Evolutionary conservation across 2,113 vertebrate genomes (phyloP), one percentile per base, ranked within the genome.

Genomic region (Recurvirostra avosetta): DNA sequence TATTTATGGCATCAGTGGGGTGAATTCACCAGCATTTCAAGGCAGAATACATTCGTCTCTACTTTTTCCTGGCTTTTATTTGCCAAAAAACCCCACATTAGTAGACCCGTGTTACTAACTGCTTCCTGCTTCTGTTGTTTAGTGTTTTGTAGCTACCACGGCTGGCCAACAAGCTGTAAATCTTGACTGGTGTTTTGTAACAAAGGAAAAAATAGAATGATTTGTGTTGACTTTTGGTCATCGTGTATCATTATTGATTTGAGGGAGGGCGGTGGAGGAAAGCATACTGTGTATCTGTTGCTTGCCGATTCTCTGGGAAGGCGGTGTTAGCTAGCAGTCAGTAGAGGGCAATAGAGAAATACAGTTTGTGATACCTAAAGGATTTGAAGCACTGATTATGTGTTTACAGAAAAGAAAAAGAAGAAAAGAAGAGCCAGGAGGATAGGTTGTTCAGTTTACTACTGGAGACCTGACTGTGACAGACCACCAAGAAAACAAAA

Each of bases 311-410:
- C 70, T 41, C 74, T 73, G 11, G 86, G 38, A 78, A 76, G 47
- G 89, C 82, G 63, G 32, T 67, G 66, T 11, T 68, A 61, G 72
- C 29, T 53, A 3, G 83, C 77, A 91, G 96, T 93, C 97, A 90
- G 94, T 75, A 97, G 97, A 97, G 95, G 97, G 97, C 97, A 97
- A 94, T 92, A 94, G 93, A 93, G 97, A 97, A 97, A 90, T 96
- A 67, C 75, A 29, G 73, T 96, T 94, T 78, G 91, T 78, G 84
- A 26, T 94, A 77, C 95, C 94, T 92, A 88, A 58, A 95, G 95
- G 87, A 88, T 94, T 94, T 88, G 88, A 95, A 94, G 87, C 93
- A 29, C 67, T 92, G 96, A 95, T 95, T 84, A 88, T 97, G 91
- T 97, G 96, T 97, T 97, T 97, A 95, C 93, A 73, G 93, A 74